These are phyloP conservation scores for Apantesis nais DNA, from an alignment of 2,888 invertebrate genomes.

Conservation along the genomic window DNA sequence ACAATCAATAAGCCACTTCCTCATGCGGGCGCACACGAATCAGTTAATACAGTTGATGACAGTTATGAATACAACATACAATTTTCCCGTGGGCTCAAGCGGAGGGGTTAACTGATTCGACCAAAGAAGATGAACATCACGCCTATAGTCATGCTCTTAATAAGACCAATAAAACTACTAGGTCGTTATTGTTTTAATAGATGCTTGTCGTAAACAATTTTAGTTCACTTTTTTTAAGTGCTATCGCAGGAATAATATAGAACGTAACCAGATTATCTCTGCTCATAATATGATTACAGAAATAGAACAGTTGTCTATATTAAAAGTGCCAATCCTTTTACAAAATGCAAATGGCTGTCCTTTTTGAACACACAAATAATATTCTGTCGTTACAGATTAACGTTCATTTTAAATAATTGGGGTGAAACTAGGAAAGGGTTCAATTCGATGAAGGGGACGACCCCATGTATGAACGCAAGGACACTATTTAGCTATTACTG, in stretches of 20 bases:
- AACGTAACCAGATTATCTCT: not conserved
- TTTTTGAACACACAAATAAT: slow-evolving; percentile 45
- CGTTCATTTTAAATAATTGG: slow-evolving; percentile 64
- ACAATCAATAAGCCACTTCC: slow-evolving; percentile 81
- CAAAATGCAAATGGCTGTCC: slow-evolving; percentile 32
- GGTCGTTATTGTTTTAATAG: slow-evolving; percentile 64
- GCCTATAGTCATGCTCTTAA: slow-evolving; percentile 65
- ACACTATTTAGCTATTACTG: slow-evolving; percentile 56
- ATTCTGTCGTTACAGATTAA: slow-evolving; percentile 61
- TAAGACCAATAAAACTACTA: slow-evolving; percentile 76
- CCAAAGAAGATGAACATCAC: slow-evolving; percentile 68
- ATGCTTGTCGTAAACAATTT: slow-evolving; percentile 44
- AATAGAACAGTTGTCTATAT: not conserved
- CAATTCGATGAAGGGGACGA: slow-evolving; percentile 70
- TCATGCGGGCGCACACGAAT: slow-evolving; percentile 78
- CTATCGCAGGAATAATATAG: not conserved
- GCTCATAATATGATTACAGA: not conserved
- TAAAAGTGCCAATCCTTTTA: slow-evolving; percentile 26
- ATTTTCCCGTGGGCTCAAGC: slow-evolving; percentile 78
- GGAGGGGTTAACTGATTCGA: slow-evolving; percentile 78
- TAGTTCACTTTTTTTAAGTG: slow-evolving; percentile 34
- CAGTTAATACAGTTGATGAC: slow-evolving; percentile 78
- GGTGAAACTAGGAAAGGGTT: slow-evolving; percentile 78
- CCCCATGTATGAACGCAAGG: slow-evolving; percentile 60
- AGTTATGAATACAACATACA: slow-evolving; percentile 70